Conservation (phyloP, 2,797 vertebrate genomes). For the Poecilia wingei region DNA sequence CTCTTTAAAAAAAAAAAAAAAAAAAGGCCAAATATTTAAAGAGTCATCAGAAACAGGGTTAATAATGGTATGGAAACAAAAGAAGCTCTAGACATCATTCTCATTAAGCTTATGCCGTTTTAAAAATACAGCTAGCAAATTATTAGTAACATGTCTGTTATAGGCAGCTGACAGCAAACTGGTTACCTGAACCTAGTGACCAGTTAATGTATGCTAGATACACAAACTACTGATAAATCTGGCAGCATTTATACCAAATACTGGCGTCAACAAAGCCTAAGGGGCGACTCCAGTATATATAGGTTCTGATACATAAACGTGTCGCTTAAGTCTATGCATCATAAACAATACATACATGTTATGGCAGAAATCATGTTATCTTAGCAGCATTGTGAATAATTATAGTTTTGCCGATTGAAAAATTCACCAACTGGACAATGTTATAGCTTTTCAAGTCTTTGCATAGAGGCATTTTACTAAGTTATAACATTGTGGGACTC, state of each 20-base stretch:
- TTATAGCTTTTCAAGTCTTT: not conserved
- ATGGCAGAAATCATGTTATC: not conserved
- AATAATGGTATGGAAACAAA: not conserved
- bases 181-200: not conserved
- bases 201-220: no score
- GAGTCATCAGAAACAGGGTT: not conserved
- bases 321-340: not conserved
- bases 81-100: not conserved
- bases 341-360: not conserved
- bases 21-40: not conserved
- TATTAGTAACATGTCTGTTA: not conserved
- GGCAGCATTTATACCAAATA: not conserved
- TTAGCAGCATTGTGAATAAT: not conserved
- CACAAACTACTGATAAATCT: not conserved
- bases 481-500: not conserved
- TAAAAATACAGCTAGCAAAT: not conserved
- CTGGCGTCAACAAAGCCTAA: no score
- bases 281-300: no score
- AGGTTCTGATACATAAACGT: no score
- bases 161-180: not conserved
- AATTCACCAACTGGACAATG: not conserved
- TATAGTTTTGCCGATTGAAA: not conserved
- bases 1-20: not conserved
- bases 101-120: not conserved
- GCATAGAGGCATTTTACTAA: not conserved